phyloP scores from a whole-genome alignment of 2,113 vertebrate species.

The Stomatorhinus ivindoensis region DNA sequence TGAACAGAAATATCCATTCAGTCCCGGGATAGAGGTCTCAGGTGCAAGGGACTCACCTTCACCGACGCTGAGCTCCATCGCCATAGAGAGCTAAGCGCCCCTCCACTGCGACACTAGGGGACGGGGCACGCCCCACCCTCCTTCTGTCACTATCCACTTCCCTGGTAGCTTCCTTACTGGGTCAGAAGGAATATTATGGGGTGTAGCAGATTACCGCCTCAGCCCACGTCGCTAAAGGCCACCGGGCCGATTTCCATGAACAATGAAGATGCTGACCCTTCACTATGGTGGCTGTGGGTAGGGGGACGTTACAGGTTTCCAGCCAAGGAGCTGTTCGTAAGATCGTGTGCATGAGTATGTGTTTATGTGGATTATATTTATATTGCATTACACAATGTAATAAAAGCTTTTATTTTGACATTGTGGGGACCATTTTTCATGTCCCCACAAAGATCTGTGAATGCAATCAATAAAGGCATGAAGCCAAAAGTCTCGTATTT shows the following conservation, averaged over 20 bases:
- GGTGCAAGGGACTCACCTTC: background rate
- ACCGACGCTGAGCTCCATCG: background rate
- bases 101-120: background rate
- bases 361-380: background rate
- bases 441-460: no score
- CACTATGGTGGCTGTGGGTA: background rate
- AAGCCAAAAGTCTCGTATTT: no score
- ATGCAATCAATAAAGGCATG: no score
- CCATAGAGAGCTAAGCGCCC: background rate
- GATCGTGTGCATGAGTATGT: background rate
- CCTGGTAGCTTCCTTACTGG: background rate
- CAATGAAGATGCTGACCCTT: background rate
- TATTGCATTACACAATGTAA: no score
- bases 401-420: no score
- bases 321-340: background rate
- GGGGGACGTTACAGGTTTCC: background rate
- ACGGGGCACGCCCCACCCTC: background rate
- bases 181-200: background rate
- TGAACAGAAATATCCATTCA: slow-evolving; percentile 1
- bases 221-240: background rate
- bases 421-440: no score
- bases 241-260: background rate
- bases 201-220: background rate
- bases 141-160: background rate
- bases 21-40: background rate